phyloP scores from a whole-genome alignment of 2,888 invertebrate species.

The Xestobium rufovillosum region DNA sequence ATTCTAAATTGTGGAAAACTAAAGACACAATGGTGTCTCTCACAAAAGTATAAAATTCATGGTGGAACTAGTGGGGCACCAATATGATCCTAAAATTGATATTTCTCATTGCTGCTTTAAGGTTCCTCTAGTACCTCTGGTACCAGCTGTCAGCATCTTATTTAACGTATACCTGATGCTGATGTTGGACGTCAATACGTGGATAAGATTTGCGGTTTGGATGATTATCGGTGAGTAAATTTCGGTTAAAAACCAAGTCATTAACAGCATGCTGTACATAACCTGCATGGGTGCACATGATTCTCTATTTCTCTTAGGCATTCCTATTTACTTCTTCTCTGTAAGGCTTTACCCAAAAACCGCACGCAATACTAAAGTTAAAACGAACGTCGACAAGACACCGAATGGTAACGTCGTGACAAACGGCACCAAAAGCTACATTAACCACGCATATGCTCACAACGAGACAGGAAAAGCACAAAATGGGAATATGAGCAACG shows the following conservation, averaged over 20 bases:
- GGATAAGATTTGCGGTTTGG: constrained; percentile 81
- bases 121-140: constrained; percentile 76
- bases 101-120: no score
- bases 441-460: not conserved
- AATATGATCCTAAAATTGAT: no score
- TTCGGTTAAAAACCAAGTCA: constrained; percentile 4
- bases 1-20: no score
- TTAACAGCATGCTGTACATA: constrained; percentile 31
- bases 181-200: constrained; percentile 67
- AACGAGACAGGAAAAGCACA: constrained; percentile 2
- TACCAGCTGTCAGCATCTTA: constrained; percentile 75
- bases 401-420: constrained; percentile 18
- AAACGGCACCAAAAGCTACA: constrained; percentile 18
- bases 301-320: constrained; percentile 34
- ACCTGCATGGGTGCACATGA: constrained; percentile 28
- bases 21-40: no score
- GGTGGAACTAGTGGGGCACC: no score
- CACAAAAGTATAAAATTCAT: no score
- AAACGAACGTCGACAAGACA: constrained; percentile 8
- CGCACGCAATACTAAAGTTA: constrained; percentile 22
- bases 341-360: constrained; percentile 23
- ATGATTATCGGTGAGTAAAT: constrained; percentile 65
- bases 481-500: constrained; percentile 1
- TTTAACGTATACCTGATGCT: constrained; percentile 82
- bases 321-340: constrained; percentile 37